Evolutionary conservation across 2,113 vertebrate species (phyloP).

Genomic region (Sitta europaea): DNA sequence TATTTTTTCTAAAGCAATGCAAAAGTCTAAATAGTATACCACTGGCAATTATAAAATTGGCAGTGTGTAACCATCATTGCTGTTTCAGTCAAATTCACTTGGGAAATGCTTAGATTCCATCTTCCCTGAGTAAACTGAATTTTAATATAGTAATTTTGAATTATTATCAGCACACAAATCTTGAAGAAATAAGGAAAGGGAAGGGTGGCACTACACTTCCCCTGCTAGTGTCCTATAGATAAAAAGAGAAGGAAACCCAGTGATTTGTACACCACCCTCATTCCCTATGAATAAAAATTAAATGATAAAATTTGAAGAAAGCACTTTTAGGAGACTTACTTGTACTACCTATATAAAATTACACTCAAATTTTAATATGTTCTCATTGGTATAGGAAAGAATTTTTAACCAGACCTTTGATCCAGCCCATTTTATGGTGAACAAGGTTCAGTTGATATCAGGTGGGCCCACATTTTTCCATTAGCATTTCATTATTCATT

Average conservation of each 20-base stretch:
- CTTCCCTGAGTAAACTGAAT: background rate
- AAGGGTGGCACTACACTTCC: conserved; percentile 13
- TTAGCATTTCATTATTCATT: conserved; percentile 25
- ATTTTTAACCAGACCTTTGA: background rate
- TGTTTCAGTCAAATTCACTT: background rate
- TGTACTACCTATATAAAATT: background rate
- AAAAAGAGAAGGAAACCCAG: background rate
- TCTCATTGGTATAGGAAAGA: background rate
- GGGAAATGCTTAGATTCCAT: background rate
- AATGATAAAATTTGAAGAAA: background rate
- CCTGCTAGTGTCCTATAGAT: background rate
- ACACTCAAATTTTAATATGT: background rate
- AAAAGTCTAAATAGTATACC: background rate
- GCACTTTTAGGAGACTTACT: background rate
- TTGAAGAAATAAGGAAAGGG: conserved; percentile 34
- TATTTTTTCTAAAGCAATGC: background rate
- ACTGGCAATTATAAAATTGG: background rate
- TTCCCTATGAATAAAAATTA: background rate
- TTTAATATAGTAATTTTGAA: background rate
- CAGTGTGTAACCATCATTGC: background rate
- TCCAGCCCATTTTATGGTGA: background rate
- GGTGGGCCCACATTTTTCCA: background rate
- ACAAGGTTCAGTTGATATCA: background rate
- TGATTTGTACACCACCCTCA: background rate
- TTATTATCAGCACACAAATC: background rate